Evolutionary conservation across 2,888 invertebrate genomes (phyloP), one percentile per base, ranked within the genome.

Genomic region (Rutpela maculata): DNA sequence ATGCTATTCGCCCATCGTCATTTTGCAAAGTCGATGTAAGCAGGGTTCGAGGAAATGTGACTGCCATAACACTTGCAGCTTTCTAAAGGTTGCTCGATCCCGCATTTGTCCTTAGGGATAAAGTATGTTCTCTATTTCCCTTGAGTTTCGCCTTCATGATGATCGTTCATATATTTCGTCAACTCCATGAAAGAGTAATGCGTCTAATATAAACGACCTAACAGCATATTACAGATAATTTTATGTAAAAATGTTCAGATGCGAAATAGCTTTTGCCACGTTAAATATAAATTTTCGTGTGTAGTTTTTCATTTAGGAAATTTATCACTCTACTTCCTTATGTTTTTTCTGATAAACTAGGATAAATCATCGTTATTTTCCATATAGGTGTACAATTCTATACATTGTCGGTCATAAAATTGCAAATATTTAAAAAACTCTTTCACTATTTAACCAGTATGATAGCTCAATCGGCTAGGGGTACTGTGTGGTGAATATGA

Each of bases 151-250:
- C 68, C 68, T 65, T 26, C 57, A 31, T 56, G 68, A 69, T 69
- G 68, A 57, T 57, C 68, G 56, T 69, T 57, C 57, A 69, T 69
- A 69, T 69, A 69, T 67, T 43, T 69, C 55, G 67, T 67, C 67
- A 65, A 18, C 35, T 31, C 62, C 31, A 62, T 62, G 62, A 62
- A 62, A 62, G 62, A 62, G 62, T 62, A 62, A 62, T 62, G 62
- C 26, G 22, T 31, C 62, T 62, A 62, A 62, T 62, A 62, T 22
- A 62, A 62, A 62, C 62, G 26, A 62, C 62, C 62, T 31, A 26
- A 31, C 62, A 26, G 62, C 62, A 31, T n/a, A 62, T 62, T 62
- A 62, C 62, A n/a, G 62, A 31, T n/a, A 31, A 62, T 62, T 26
- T 62, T 62, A 31, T 62, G 62, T 31, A 62, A 31, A 62, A 22